Percentiles rank a stretch among this genome's conserved stretches.
Evolutionary conservation across 92 coral and sea anemone genomes (phyloP).

Genomic region (Palythoa grandiflora): DNA sequence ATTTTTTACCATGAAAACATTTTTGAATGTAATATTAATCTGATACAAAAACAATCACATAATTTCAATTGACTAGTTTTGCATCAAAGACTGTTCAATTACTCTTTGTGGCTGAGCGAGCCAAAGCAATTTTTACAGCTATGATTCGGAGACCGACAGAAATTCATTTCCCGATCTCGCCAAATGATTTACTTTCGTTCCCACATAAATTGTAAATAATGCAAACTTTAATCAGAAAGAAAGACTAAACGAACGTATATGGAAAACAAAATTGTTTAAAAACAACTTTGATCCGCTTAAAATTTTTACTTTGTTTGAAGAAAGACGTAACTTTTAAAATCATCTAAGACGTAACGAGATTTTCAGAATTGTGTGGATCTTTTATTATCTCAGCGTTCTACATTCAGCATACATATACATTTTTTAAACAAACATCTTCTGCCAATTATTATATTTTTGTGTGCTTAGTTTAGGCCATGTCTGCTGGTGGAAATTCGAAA

Average conservation of each 20-base stretch:
- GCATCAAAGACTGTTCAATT: slow-evolving; percentile 10
- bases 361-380: neutral
- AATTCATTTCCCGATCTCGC: slow-evolving; percentile 25
- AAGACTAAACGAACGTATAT: neutral
- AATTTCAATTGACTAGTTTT: slow-evolving; percentile 5
- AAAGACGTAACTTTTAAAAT: neutral
- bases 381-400: neutral
- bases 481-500: neutral
- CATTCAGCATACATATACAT: neutral
- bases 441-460: slow-evolving; percentile 8
- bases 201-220: slow-evolving; percentile 40
- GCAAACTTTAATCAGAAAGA: slow-evolving; percentile 31
- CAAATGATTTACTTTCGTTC: slow-evolving; percentile 26
- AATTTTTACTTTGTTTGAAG: neutral
- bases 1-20: neutral
- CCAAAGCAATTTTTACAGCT: slow-evolving; percentile 11
- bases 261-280: neutral
- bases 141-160: neutral
- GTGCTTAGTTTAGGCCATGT: slow-evolving; percentile 17
- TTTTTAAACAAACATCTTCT: neutral
- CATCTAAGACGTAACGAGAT: neutral
- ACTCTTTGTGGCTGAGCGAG: neutral
- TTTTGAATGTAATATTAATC: slow-evolving; percentile 2
- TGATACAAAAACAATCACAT: slow-evolving; percentile 19
- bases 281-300: neutral